Evolutionary conservation across 37 sponge, comb jelly and placozoan genomes (phyloP), one percentile per base, ranked within the genome.

Genomic region (Dysidea cf. avara): DNA sequence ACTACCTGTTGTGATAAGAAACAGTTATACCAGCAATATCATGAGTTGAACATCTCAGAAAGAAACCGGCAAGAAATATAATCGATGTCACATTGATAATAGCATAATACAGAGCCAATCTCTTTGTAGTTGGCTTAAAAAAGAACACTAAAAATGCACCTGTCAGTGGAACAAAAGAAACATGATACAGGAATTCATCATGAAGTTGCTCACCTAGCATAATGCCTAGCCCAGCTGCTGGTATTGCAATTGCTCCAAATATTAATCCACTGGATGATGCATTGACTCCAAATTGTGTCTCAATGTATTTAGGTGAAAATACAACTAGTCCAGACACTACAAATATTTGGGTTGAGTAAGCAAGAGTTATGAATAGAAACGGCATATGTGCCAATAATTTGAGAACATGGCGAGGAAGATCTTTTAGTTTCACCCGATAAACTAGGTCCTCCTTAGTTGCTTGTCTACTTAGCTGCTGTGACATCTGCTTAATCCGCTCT

Each of bases 241-340:
- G 47, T 16, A 81, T 57, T 21, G 59, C 61, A 1, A 83, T 55
- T 17, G 39, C 85, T 29, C 85, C 85, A 17, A 53, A 46, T 17
- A 77, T 29, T n/a, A 53, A 40, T 50, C 75, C 56, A 12, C 76
- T 69, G 28, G 31, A 26, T 2, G 75, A 60, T 7, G 81, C 37
- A 13, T 66, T 47, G 5, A 81, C 31, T 20, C 53, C 36, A 43
- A 68, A 86, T 64, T 86, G 81, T 1, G 66, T 20, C 57, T 79
- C 68, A 0, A 86, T 16, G 30, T 75, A 81, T 53, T 86, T 80
- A 18, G 81, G 80, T 7, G 49, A 62, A 74, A 86, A 86, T 22
- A 65, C 24, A 18, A 66, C 62, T 7, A 78, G 30, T 9, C 87
- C 87, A 32, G 61, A n/a, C 12, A 75, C 33, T 3, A 54, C 18